phyloP scores from a whole-genome alignment of 2,888 invertebrate genomes.

The Cheilosia grossa region DNA sequence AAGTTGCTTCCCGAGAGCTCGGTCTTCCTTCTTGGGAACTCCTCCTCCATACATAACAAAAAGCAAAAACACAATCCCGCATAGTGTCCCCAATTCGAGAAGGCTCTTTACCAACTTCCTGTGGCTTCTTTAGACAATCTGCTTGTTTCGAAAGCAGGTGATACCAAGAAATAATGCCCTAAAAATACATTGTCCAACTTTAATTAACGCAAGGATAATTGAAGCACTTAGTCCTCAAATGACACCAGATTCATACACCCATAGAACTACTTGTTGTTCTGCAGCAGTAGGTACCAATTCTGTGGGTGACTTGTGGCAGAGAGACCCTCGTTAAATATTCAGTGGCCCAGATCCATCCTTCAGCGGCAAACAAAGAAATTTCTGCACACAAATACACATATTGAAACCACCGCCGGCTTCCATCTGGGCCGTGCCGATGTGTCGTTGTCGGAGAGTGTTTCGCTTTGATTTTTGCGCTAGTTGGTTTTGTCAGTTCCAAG shows the following conservation, averaged over 20 bases:
- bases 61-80: neutral
- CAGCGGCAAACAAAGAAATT: constrained; percentile 36
- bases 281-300: constrained; percentile 18
- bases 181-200: constrained; percentile 35
- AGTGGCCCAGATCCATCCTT: constrained; percentile 49
- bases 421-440: constrained; percentile 35
- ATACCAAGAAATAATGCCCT: constrained; percentile 28
- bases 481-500: constrained; percentile 40
- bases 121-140: neutral
- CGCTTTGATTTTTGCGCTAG: constrained; percentile 42
- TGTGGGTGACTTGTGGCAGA: constrained; percentile 43
- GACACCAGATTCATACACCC: constrained; percentile 5
- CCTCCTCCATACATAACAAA: neutral
- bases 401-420: constrained; percentile 18
- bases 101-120: neutral
- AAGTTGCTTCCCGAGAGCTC: neutral
- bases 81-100: neutral
- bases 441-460: constrained; percentile 12
- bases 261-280: constrained; percentile 48
- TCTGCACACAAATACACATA: constrained; percentile 5
- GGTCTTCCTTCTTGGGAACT: too few species aligned
- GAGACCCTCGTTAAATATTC: constrained; percentile 68
- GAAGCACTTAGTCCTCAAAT: constrained; percentile 33
- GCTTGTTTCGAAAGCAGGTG: constrained; percentile 23
- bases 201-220: constrained; percentile 59